Conservation (phyloP, 2,113 vertebrate species). For the Caranx ignobilis region DNA sequence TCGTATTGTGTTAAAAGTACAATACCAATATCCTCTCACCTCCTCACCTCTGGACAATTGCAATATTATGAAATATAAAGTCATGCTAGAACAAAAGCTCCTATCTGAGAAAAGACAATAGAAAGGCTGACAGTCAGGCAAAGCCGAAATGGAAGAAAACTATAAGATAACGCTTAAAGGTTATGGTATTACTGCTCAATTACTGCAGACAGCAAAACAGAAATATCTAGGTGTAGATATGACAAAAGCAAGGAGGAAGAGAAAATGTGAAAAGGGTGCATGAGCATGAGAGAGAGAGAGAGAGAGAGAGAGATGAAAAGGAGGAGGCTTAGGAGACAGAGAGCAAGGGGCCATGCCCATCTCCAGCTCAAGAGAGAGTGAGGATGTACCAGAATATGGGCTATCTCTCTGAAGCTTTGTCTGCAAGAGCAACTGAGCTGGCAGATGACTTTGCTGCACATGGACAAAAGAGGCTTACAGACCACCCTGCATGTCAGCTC, state of each 20-base stretch:
- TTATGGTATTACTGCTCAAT: background rate
- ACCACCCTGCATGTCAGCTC: constrained; percentile 74
- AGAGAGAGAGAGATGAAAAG: constrained; percentile 20
- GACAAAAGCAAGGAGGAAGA: constrained; percentile 13
- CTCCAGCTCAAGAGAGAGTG: constrained; percentile 65
- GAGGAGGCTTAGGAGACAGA: constrained; percentile 52
- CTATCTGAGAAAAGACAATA: constrained; percentile 16
- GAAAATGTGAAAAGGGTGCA: constrained; percentile 11
- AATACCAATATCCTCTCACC: constrained; percentile 48
- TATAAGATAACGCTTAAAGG: constrained; percentile 34
- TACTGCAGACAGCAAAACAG: constrained; percentile 1
- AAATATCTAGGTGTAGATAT: background rate
- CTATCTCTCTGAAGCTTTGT: constrained; percentile 77
- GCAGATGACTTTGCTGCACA: constrained; percentile 78
- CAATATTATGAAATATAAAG: constrained; percentile 37
- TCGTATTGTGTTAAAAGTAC: constrained; percentile 40
- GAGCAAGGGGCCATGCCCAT: constrained; percentile 61
- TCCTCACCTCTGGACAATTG: constrained; percentile 40
- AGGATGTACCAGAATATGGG: constrained; percentile 64
- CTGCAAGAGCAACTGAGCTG: constrained; percentile 76
- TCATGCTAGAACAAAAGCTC: constrained; percentile 25
- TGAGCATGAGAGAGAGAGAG: background rate
- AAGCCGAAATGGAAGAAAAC: constrained; percentile 11
- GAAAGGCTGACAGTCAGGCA: constrained; percentile 9
- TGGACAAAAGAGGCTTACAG: constrained; percentile 79